Conservation (phyloP, 2,113 vertebrate species). For the Actenoides hombroni region DNA sequence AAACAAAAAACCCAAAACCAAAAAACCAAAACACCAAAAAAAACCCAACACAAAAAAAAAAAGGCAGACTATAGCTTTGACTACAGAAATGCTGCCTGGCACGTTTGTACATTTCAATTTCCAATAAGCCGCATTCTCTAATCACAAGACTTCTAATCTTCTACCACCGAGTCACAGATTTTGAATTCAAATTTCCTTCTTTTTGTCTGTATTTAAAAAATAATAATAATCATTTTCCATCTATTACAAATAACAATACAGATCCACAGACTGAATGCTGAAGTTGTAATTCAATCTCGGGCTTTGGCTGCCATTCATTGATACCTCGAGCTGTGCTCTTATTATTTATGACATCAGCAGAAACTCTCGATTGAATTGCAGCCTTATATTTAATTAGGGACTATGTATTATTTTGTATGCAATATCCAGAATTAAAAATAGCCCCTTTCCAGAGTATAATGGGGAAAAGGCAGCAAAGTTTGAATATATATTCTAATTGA, state of each 20-base stretch:
- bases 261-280: slow-evolving; percentile 74
- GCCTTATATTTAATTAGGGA: slow-evolving; percentile 82
- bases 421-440: slow-evolving; percentile 84
- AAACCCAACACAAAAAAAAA: neutral
- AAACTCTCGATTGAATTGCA: slow-evolving; percentile 80
- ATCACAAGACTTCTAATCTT: slow-evolving; percentile 79
- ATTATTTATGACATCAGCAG: slow-evolving; percentile 84
- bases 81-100: slow-evolving; percentile 61
- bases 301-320: slow-evolving; percentile 77
- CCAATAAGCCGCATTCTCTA: slow-evolving; percentile 70
- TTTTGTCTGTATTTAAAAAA: slow-evolving; percentile 84
- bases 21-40: neutral
- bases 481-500: slow-evolving; percentile 85
- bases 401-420: slow-evolving; percentile 82
- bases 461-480: slow-evolving; percentile 75
- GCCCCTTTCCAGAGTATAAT: slow-evolving; percentile 73
- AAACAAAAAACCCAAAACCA: neutral
- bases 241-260: slow-evolving; percentile 85
- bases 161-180: slow-evolving; percentile 69
- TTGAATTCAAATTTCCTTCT: slow-evolving; percentile 81
- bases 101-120: slow-evolving; percentile 78
- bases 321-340: slow-evolving; percentile 75
- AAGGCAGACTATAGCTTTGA: neutral
- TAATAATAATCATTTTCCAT: slow-evolving; percentile 85
- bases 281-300: slow-evolving; percentile 80